Conservation (phyloP, 2,888 invertebrate species). For the Dendrolimus houi region DNA sequence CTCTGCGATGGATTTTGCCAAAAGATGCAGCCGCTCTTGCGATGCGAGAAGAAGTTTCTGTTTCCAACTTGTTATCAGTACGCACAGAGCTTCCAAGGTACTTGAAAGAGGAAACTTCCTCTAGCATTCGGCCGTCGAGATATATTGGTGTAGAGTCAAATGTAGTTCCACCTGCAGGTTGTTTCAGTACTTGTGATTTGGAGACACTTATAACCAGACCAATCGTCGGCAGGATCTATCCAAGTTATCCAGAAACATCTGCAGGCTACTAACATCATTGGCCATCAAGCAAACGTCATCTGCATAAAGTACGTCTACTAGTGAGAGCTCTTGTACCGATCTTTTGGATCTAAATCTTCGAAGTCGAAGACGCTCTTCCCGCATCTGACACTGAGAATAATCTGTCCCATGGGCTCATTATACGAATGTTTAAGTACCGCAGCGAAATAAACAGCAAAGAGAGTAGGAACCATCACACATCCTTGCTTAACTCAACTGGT, state of each 20-base stretch:
- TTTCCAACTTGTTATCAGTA: background rate
- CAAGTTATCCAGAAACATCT: background rate
- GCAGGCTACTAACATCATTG: background rate
- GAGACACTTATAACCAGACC: no score
- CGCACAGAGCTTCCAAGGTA: background rate
- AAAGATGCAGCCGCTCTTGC: background rate
- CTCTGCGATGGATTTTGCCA: background rate
- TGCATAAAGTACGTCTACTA: conserved; percentile 1
- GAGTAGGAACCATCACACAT: conserved; percentile 9
- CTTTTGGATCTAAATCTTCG: background rate
- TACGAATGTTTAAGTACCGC: conserved; percentile 3
- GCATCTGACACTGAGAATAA: background rate
- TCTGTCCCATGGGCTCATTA: background rate
- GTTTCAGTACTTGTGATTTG: no score
- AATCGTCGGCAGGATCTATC: no score
- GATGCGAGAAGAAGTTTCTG: background rate
- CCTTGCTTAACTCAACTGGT: conserved; percentile 8
- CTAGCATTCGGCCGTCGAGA: no score
- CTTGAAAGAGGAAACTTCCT: background rate
- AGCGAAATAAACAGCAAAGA: conserved; percentile 10
- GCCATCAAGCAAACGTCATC: conserved; percentile 6
- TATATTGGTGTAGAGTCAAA: no score
- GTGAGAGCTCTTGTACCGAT: background rate
- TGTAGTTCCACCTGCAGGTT: no score
- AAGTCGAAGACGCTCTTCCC: conserved; percentile 3